Conservation (phyloP, 2,888 invertebrate species). For the Rhagophthalmus giganteus region DNA sequence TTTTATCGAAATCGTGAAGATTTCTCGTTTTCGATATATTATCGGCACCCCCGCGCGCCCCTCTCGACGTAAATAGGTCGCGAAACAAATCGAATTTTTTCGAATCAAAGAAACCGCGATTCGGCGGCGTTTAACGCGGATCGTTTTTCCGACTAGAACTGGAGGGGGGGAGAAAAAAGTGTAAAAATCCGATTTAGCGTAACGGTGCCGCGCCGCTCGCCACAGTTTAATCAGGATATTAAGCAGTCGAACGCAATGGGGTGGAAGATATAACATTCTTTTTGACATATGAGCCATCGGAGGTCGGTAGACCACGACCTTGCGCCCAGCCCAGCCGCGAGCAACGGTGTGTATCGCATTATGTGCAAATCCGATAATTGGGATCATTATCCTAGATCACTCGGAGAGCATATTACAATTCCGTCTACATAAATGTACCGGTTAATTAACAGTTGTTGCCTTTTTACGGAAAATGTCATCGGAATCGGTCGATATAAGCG, state of each 20-base stretch:
- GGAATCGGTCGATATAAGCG: constrained; percentile 3
- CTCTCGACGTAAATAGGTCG: too few species aligned
- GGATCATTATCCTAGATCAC: constrained; percentile 48
- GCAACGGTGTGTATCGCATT: constrained; percentile 45
- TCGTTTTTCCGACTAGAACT: too few species aligned
- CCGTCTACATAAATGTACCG: constrained; percentile 27
- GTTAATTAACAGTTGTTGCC: constrained; percentile 30
- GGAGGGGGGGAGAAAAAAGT: too few species aligned
- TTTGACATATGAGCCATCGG: constrained; percentile 36
- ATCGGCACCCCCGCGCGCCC: too few species aligned
- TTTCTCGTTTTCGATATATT: too few species aligned
- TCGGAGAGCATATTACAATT: constrained; percentile 30
- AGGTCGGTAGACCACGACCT: constrained; percentile 44
- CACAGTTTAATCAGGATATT: not conserved
- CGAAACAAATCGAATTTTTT: too few species aligned
- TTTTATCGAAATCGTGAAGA: too few species aligned
- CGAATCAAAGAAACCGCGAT: too few species aligned
- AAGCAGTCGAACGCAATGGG: constrained; percentile 19
- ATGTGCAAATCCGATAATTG: constrained; percentile 53
- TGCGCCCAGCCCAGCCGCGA: constrained; percentile 45
- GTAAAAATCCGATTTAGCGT: too few species aligned
- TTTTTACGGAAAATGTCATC: constrained; percentile 25
- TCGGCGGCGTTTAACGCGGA: too few species aligned
- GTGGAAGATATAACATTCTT: constrained; percentile 30
- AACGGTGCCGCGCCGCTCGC: not conserved